Evolutionary conservation across 2,888 invertebrate species (phyloP), one percentile per base, ranked within the genome.

Genomic region (Caenorhabditis virilis): DNA sequence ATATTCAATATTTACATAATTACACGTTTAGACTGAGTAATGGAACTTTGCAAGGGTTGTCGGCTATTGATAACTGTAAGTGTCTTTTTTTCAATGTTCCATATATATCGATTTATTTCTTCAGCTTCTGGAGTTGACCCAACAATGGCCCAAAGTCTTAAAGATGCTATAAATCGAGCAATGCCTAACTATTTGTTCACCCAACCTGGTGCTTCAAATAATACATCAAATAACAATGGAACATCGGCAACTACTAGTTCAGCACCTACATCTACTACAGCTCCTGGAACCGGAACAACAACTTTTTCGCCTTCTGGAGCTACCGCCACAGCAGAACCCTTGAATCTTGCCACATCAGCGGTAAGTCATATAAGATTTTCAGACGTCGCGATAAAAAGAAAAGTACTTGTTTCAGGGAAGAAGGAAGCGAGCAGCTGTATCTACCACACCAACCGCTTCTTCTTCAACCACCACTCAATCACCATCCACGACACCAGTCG

Each of bases 1-100:
- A 58, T 42, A 63, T 63, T 58, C 49, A 53, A 22, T 63, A 63
- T 41, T 30, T 51, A 16, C 63, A 63, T 39, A 58, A 63, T 30
- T 39, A 58, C 6, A 49, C 42, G 20, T 27, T 63, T 3, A 50
- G 50, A 11, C 57, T 56, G 39, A n/a, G 26, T 5, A 58, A 64
- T 30, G 51, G 48, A 22, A 35, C 46, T 9, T 20, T 64, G 20
- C 48, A 64, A 1, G 58, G 58, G 1, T 18, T 58, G 11, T 46
- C 48, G 16, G 39, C 41, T 7, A 63, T 63, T 27, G 54, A 58
- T 45, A 30, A 30, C 16, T 36, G 64, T 64, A 33, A 42, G 43
- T 26, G 20, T 33, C 5, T 36, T n/a, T n/a, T n/a, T n/a, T n/a
- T n/a, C n/a, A n/a, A n/a, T n/a, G n/a, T n/a, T n/a, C n/a, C n/a